Base-by-base conservation (phyloP, 2,797 vertebrate genomes). In the Siniperca scherzeri region DNA sequence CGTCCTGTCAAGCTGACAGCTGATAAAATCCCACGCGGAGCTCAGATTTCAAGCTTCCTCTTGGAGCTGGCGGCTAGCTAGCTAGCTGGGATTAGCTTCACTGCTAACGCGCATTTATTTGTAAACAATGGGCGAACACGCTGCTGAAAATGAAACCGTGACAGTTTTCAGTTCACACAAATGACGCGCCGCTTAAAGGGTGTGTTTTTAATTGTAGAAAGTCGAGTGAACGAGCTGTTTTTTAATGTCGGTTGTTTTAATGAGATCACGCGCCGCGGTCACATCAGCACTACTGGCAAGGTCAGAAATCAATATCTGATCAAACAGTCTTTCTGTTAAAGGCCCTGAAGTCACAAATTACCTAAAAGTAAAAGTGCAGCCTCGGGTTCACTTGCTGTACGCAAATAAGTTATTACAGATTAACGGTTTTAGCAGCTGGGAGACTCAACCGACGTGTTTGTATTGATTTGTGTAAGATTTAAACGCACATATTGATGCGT, bases 101-200 rank as follows among this genome's bases (percentile, higher is more conserved):
- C 1, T 17, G 88, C 70, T 81, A 86, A 17, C 57, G 7, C 1
- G n/a, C 0, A 19, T 55, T 48, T 86, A 78, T 88, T 90, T 84
- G 91, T 92, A 91, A 92, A 93, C 88, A 89, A 59, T 46, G 82
- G 52, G 9, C 1, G 40, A 78, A 56, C 56, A 25, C 7, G 74
- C 2, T 14, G 44, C 60, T 33, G 5, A 52, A 22, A 80, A 22
- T 59, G 69, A 83, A 85, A 80, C 52, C 5, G 3, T 2, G 65
- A 11, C 19, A 22, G 1, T 5, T 40, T 30, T 36, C 22, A 27
- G 5, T 7, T 16, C 1, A 33, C 21, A 22, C 19, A 0, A 2
- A 10, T 4, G 5, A 13, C 25, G 1, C 4, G 16, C 13, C 13
- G 36, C 19, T 1, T 1, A 27, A 10, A 22, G 7, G 3, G 5